Evolutionary conservation across 2,888 invertebrate species (phyloP).

Genomic region (Mallateleia sp.): DNA sequence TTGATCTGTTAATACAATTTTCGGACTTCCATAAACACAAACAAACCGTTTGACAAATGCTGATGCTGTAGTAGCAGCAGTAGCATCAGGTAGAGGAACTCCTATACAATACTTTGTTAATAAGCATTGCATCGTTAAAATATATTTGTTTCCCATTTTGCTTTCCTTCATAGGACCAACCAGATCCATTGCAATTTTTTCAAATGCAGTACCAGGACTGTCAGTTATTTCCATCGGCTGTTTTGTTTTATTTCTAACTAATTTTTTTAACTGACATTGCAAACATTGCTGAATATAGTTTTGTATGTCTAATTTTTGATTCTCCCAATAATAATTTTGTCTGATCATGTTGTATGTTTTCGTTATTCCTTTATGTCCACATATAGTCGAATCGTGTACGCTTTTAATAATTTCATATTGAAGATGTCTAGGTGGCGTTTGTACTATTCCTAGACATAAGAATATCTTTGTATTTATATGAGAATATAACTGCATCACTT

Average conservation of each 20-base stretch:
- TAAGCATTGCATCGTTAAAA: background rate
- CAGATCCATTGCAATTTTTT: slow-evolving; percentile 3
- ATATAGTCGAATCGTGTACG: too few species aligned
- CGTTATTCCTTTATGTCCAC: too few species aligned
- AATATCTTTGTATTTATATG: too few species aligned
- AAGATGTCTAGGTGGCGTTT: too few species aligned
- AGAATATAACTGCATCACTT: too few species aligned
- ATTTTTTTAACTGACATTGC: slow-evolving; percentile 2
- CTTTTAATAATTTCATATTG: too few species aligned
- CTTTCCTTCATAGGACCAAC: slow-evolving; percentile 26
- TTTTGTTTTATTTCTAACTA: slow-evolving; percentile 1
- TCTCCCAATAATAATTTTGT: background rate
- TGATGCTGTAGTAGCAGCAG: background rate
- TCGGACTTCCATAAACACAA: background rate
- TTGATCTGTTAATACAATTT: background rate
- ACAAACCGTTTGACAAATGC: background rate
- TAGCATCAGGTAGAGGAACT: background rate
- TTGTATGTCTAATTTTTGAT: slow-evolving; percentile 5
- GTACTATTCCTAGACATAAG: too few species aligned
- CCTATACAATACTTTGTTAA: background rate
- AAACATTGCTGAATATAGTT: slow-evolving; percentile 10
- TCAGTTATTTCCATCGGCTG: slow-evolving; percentile 1
- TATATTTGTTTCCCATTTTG: background rate
- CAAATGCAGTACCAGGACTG: slow-evolving; percentile 2
- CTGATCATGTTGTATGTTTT: slow-evolving; percentile 5